A percentile compares a stretch with the other conserved stretches of the same genome.
Conservation (phyloP, 2,113 vertebrate species). For the Microcebus tavaratra region DNA sequence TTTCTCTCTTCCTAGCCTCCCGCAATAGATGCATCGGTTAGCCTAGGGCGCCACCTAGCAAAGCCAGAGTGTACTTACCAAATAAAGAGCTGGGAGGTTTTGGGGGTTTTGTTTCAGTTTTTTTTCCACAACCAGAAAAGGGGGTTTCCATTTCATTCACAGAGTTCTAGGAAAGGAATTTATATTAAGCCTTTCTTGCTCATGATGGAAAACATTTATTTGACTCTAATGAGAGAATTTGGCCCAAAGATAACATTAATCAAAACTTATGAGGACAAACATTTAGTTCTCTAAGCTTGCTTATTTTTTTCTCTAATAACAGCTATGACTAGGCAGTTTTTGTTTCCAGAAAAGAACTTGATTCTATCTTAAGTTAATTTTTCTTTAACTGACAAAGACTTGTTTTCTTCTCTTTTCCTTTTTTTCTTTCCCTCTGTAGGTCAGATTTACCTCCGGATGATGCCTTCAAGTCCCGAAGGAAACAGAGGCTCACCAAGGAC, state of each 20-base stretch:
- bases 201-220: slow-evolving; percentile 63
- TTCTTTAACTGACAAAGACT: background rate
- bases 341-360: background rate
- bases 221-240: slow-evolving; percentile 50
- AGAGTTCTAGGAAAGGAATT: slow-evolving; percentile 77
- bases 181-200: slow-evolving; percentile 56
- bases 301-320: background rate
- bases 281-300: background rate
- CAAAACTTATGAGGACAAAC: background rate
- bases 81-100: background rate
- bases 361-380: background rate
- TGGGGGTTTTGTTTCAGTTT: background rate
- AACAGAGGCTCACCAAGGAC: background rate
- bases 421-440: background rate
- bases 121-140: slow-evolving; percentile 55
- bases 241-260: slow-evolving; percentile 12
- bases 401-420: background rate
- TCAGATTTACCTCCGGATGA: background rate
- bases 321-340: slow-evolving; percentile 9
- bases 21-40: background rate
- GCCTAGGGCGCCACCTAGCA: slow-evolving; percentile 72
- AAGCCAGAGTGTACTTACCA: background rate
- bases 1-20: background rate
- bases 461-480: background rate
- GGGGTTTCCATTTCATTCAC: slow-evolving; percentile 77